Base-by-base conservation (phyloP, 2,888 invertebrate genomes). In the Quadroppia sp. region DNA sequence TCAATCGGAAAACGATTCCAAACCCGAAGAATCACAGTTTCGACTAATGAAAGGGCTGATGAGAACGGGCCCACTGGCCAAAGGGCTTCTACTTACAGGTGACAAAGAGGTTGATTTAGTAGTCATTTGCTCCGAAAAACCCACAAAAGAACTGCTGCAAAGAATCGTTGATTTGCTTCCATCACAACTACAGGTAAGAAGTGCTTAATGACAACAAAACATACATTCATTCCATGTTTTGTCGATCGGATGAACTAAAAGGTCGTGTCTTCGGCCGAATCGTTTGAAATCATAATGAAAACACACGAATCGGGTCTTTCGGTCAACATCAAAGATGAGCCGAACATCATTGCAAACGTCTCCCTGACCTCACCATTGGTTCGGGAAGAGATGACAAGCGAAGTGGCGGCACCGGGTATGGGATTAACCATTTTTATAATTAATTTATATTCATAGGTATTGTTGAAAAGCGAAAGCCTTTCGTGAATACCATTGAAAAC, bases 1-100 rank as follows among this genome's bases (percentile, higher is more conserved):
- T 30, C 36, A 64, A 64, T 3, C 32, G n/a, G 32, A 32, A 64
- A 64, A 32, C 23, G 42, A 28, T 25, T 77, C 78, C 42, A 79
- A 81, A n/a, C 86, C 86, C 76, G 86, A 89, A 79, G 88, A 87
- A 78, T 87, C 87, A 78, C 84, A 86, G 56, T 84, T 86, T 78
- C 88, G 96, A 76, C 88, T 92, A 78, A 85, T 98, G 64, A 93
- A 95, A 83, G 97, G 97, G 75, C 96, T 97, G 36, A 95, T 97
- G 94, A 89, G 97, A 77, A 95, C 97, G 64, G 96, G 96, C 72
- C 89, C 91, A 81, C 84, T 94, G 72, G 91, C 92, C 70, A 93
- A 93, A 82, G 92, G 94, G 53, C 87, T 98, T 76, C 86, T 98
- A 80, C 86, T 98, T 30, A 89, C 90, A 77, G 94, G 94, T 7